These are phyloP conservation scores for Drosophila nasuta DNA, from an alignment of 1,140 invertebrate genomes.

Conservation along the genomic window DNA sequence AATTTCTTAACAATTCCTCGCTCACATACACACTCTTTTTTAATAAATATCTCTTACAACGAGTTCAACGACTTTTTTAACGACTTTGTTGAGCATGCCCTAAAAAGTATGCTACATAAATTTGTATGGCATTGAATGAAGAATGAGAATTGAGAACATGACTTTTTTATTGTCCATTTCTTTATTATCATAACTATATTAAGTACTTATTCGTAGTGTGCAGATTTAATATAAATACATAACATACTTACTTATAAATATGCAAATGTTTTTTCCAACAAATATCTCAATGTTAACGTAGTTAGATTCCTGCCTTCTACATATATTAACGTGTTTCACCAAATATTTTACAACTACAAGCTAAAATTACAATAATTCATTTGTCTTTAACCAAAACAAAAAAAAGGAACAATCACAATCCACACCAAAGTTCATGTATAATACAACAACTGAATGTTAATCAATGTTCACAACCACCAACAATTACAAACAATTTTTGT, in stretches of 20 bases:
- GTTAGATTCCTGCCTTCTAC: conserved; percentile 59
- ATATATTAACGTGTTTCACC: conserved; percentile 40
- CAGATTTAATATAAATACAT: conserved; percentile 13
- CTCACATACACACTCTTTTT: background rate
- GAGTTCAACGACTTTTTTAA: background rate
- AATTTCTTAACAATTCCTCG: background rate
- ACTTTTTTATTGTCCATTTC: background rate
- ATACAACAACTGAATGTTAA: conserved; percentile 65
- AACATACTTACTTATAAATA: conserved; percentile 38
- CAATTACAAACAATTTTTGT: conserved; percentile 26
- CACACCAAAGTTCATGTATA: conserved; percentile 65
- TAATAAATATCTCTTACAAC: background rate
- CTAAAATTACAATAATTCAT: conserved; percentile 14
- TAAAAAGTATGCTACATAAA: conserved; percentile 19
- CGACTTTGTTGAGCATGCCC: conserved; percentile 6
- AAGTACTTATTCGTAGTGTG: conserved; percentile 13
- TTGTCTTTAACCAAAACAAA: conserved; percentile 49
- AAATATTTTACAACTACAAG: conserved; percentile 13
- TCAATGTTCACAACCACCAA: conserved; percentile 38
- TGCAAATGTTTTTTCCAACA: conserved; percentile 47
- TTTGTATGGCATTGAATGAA: background rate
- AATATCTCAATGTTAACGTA: conserved; percentile 68
- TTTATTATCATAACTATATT: conserved; percentile 12
- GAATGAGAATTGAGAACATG: conserved; percentile 14
- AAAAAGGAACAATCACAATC: conserved; percentile 31